A percentile compares a stretch with the other conserved stretches of the same genome.
Evolutionary conservation across 2,888 invertebrate genomes (phyloP).

Genomic region (Ptychoptera contaminata): DNA sequence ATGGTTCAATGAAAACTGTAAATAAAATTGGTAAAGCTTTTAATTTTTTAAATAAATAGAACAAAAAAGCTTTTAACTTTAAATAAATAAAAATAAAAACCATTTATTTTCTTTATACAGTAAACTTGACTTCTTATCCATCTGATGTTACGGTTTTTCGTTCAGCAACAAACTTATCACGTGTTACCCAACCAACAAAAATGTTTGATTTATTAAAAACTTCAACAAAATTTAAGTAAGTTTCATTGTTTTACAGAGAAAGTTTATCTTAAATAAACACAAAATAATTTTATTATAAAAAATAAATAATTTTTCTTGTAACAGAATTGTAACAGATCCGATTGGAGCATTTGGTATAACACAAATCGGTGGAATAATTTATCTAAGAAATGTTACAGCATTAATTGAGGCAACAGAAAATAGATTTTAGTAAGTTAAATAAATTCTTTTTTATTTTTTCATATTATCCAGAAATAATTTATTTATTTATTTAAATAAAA

Average conservation of each 20-base stretch:
- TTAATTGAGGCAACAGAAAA: constrained; percentile 29
- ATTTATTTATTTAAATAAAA: no score
- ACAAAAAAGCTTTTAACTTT: neutral
- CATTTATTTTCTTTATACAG: constrained; percentile 8
- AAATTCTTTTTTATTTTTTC: neutral
- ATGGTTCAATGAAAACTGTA: constrained; percentile 9
- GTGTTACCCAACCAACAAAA: constrained; percentile 32
- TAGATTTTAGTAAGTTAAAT: constrained; percentile 25
- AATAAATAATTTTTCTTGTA: no score
- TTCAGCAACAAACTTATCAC: constrained; percentile 30
- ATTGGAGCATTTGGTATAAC: constrained; percentile 37
- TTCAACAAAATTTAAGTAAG: constrained; percentile 16
- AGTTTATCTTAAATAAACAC: neutral
- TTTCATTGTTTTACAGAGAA: neutral
- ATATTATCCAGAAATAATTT: neutral
- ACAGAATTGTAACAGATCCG: constrained; percentile 22
- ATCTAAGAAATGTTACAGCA: constrained; percentile 33
- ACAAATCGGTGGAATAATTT: constrained; percentile 37
- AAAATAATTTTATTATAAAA: neutral
- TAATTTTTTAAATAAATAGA: neutral
- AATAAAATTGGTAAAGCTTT: neutral
- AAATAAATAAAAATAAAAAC: no score
- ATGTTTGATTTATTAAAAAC: constrained; percentile 19
- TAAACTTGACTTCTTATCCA: constrained; percentile 18
- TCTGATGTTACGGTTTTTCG: constrained; percentile 27